Conservation (phyloP, 2,113 vertebrate genomes). For the Megaleporinus macrocephalus region DNA sequence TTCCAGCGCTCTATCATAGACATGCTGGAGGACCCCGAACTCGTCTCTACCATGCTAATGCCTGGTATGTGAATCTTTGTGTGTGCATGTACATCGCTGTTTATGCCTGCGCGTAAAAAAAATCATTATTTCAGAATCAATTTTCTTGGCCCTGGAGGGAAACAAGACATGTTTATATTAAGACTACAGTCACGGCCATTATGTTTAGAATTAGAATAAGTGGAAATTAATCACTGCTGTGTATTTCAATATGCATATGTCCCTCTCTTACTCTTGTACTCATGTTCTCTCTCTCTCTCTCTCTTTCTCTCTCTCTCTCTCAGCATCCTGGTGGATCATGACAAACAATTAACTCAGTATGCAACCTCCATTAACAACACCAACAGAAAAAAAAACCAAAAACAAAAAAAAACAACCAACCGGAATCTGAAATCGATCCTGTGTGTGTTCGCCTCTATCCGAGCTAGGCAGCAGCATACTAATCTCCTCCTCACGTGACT, state of each 20-base stretch:
- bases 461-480: background rate
- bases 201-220: background rate
- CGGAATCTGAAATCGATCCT: conserved; percentile 22
- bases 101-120: background rate
- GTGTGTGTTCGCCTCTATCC: conserved; percentile 5
- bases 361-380: conserved; percentile 46
- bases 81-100: background rate
- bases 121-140: background rate
- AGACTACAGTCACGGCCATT: background rate
- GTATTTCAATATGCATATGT: background rate
- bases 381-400: background rate
- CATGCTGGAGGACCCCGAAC: conserved; percentile 87
- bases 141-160: background rate
- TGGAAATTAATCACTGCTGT: background rate
- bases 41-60: conserved; percentile 90
- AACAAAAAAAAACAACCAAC: conserved; percentile 16
- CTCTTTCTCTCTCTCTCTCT: conserved; percentile 55
- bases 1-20: conserved; percentile 89
- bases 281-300: conserved; percentile 27
- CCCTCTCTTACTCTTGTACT: background rate
- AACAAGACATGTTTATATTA: background rate
- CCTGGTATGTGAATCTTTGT: conserved; percentile 78
- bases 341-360: conserved; percentile 85
- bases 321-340: conserved; percentile 97
- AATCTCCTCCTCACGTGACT: conserved; percentile 2